Base-by-base conservation (phyloP, 2,797 vertebrate genomes). In the Pipistrellus pipistrellus region DNA sequence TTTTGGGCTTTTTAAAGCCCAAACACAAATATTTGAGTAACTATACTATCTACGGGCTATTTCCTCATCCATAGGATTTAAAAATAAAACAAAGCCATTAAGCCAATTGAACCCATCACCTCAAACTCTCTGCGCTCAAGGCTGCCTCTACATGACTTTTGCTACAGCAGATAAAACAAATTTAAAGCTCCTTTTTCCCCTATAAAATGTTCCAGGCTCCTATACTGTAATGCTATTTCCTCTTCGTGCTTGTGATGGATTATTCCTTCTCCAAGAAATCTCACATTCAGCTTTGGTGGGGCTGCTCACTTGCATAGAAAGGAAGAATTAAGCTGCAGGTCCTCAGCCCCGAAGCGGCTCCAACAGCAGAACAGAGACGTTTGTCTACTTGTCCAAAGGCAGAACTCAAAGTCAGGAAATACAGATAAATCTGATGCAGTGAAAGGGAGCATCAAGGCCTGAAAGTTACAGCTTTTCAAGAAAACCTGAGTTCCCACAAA, bases 61-160 rank as follows among this genome's bases (percentile, higher is more conserved):
- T 57, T 59, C 13, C 23, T 86, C 66, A 72, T 55, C 41, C 57
- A 38, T 4, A 85, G n/a, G 35, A 78, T 76, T 20, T 71, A n/a
- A 62, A 91, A 91, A 92, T 32, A 27, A 90, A 92, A 94, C 9
- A 35, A 94, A 91, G 23, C 35, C 68, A 11, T 27, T 72, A 85
- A 88, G 15, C 18, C 21, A 3, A 84, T 55, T 86, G 57, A 73
- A 68, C 12, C 35, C 77, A 62, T 27, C 25, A 20, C 64, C 66
- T 25, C 17, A 80, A 87, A 30, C 41, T 51, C 46, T 69, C 71
- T 20, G 10, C 46, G 55, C 27, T 91, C 38, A 55, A 77, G 21
- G 55, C 35, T 23, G 8, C 57, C 46, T 92, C 88, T n/a, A 48
- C 73, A 76, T 21, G 35, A 30, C 20, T 41, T 80, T 82, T 53